Percentiles rank a stretch among this genome's conserved stretches.
These are phyloP conservation scores for Rhodophaea formosa DNA, from an alignment of 2,888 invertebrate species.

Conservation along the genomic window DNA sequence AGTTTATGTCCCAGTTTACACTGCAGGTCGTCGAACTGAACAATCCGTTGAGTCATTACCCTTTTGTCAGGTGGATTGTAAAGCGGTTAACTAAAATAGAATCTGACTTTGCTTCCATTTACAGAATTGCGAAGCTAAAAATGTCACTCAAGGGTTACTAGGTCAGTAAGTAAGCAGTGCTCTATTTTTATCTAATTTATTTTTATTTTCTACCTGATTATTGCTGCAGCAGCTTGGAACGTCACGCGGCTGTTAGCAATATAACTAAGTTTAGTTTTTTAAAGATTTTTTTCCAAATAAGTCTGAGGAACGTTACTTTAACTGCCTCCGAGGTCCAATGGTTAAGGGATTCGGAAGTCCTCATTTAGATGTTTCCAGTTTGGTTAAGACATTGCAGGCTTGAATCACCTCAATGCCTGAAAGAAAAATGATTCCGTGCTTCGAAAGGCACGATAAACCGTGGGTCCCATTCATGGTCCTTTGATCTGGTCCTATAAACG, in stretches of 20 bases:
- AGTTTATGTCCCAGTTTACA: slow-evolving; percentile 2
- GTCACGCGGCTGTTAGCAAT: neutral
- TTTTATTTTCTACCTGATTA: neutral
- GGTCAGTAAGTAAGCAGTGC: neutral
- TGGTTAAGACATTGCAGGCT: too few relatives aligned
- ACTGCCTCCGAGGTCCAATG: too few relatives aligned
- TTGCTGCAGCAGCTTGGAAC: neutral
- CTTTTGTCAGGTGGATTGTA: neutral
- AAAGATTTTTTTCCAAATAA: too few relatives aligned
- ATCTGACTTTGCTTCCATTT: neutral
- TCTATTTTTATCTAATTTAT: neutral
- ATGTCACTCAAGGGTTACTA: neutral
- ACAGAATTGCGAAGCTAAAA: neutral
- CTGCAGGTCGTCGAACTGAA: neutral
- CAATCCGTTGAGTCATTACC: neutral
- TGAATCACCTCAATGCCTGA: too few relatives aligned
- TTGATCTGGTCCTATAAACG: too few relatives aligned
- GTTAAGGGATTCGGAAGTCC: too few relatives aligned
- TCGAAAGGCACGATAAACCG: too few relatives aligned
- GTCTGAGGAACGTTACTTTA: too few relatives aligned
- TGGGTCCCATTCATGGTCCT: too few relatives aligned
- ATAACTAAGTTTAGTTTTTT: too few relatives aligned
- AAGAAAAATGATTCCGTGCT: too few relatives aligned
- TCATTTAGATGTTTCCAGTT: too few relatives aligned
- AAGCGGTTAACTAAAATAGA: neutral